These are phyloP conservation scores for Physella acuta DNA, from an alignment of 1,140 invertebrate genomes.

Conservation along the genomic window DNA sequence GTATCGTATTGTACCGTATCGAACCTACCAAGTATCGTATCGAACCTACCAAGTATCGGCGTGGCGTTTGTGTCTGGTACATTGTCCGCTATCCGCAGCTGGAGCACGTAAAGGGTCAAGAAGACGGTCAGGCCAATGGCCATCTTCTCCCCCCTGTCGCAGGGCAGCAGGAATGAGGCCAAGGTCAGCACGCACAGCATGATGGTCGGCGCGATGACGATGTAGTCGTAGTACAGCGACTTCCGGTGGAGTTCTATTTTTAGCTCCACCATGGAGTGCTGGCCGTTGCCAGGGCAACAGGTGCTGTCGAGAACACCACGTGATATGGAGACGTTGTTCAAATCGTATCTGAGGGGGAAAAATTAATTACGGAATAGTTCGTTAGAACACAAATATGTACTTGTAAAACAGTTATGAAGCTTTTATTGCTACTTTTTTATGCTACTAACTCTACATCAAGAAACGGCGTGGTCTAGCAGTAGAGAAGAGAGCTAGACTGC, in stretches of 20 bases:
- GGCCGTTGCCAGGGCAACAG: conserved; percentile 46
- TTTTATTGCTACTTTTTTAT: too few relatives aligned
- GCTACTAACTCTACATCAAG: too few relatives aligned
- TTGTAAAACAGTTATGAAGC: too few relatives aligned
- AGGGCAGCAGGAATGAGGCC: conserved; percentile 54
- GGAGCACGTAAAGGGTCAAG: conserved; percentile 57
- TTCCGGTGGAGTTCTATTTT: conserved; percentile 46
- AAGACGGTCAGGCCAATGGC: conserved; percentile 58
- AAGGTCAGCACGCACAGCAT: conserved; percentile 56
- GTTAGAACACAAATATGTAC: too few relatives aligned
- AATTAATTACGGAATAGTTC: too few relatives aligned
- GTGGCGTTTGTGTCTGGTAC: conserved; percentile 59
- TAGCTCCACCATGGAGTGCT: conserved; percentile 47
- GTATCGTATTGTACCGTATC: neutral
- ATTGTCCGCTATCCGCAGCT: conserved; percentile 58
- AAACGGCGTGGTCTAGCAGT: too few relatives aligned
- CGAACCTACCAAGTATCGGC: conserved; percentile 54
- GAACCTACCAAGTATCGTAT: too few relatives aligned
- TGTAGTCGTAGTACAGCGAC: conserved; percentile 57
- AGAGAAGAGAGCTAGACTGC: too few relatives aligned
- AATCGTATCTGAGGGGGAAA: conserved; percentile 32
- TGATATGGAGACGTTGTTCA: conserved; percentile 29
- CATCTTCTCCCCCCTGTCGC: conserved; percentile 57
- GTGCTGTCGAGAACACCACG: conserved; percentile 31
- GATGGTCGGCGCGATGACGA: conserved; percentile 57